Percentiles rank a stretch among this genome's conserved stretches.
Evolutionary conservation across 1,140 invertebrate species (phyloP).

Genomic region (Drosophila paulistorum): DNA sequence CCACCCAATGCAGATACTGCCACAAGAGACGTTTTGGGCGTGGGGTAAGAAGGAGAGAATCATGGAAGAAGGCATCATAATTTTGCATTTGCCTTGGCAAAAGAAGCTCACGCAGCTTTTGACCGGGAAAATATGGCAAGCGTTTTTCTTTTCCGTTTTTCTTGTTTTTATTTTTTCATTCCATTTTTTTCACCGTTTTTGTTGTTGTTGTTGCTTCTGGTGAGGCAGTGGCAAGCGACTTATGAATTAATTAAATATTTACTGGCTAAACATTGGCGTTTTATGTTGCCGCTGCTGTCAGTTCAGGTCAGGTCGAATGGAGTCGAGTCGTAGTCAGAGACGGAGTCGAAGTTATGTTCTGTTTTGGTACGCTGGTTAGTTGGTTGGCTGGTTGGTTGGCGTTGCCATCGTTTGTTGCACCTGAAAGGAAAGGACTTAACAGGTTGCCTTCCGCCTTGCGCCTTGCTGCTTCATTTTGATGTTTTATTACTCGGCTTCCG

Average conservation of each 20-base stretch:
- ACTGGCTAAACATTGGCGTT: conserved; percentile 71
- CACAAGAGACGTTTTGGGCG: not conserved
- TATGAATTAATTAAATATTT: conserved; percentile 81
- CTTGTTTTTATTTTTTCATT: not conserved
- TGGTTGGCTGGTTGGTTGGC: not conserved
- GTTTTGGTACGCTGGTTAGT: not conserved
- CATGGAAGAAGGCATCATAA: conserved; percentile 53
- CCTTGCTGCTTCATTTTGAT: conserved; percentile 70
- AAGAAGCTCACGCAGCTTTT: conserved; percentile 35
- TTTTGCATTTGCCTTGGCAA: conserved; percentile 60
- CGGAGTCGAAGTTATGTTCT: conserved; percentile 11
- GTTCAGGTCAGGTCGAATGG: not conserved
- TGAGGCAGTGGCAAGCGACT: conserved; percentile 47
- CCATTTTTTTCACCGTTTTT: conserved; percentile 32
- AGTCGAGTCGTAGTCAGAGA: not conserved
- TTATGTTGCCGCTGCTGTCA: conserved; percentile 46
- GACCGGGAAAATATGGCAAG: conserved; percentile 26
- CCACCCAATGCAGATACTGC: not conserved
- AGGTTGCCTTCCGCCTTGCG: conserved; percentile 58
- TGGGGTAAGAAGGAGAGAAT: not conserved
- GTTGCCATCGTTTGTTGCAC: conserved; percentile 38
- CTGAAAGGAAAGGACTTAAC: conserved; percentile 53
- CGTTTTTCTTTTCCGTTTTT: conserved; percentile 18
- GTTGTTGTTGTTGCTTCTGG: conserved; percentile 10
- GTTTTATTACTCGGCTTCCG: conserved; percentile 83